Evolutionary conservation across 1,140 invertebrate genomes (phyloP).

Genomic region (Sinonovacula constricta): DNA sequence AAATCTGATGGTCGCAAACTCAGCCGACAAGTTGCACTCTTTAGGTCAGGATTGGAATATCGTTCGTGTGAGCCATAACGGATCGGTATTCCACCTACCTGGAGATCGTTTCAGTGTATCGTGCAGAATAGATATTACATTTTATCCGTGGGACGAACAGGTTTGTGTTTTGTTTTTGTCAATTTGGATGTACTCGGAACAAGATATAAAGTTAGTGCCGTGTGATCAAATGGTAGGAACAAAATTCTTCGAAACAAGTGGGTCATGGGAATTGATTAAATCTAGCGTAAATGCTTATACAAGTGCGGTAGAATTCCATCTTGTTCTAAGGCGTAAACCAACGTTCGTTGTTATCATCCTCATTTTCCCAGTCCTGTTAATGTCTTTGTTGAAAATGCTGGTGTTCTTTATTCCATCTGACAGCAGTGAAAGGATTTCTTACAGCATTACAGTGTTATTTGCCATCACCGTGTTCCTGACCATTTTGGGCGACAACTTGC

Average conservation of each 20-base stretch:
- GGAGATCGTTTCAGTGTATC: not conserved
- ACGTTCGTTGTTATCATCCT: constrained; percentile 80
- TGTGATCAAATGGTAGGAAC: not conserved
- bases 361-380: constrained; percentile 81
- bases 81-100: not conserved
- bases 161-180: not conserved
- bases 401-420: constrained; percentile 82
- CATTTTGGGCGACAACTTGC: no score
- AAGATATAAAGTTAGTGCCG: constrained; percentile 4
- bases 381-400: constrained; percentile 80
- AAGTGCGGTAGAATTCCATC: not conserved
- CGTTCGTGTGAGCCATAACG: not conserved
- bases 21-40: not conserved
- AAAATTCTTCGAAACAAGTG: not conserved
- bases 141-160: constrained; percentile 13
- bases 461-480: constrained; percentile 82
- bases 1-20: not conserved
- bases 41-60: not conserved
- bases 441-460: constrained; percentile 81
- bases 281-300: not conserved
- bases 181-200: not conserved
- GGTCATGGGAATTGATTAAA: constrained; percentile 4
- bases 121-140: constrained; percentile 1
- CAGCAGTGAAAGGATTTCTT: constrained; percentile 81
- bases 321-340: constrained; percentile 57